phyloP scores from a whole-genome alignment of 2,113 vertebrate genomes.

The Salvator merianae region DNA sequence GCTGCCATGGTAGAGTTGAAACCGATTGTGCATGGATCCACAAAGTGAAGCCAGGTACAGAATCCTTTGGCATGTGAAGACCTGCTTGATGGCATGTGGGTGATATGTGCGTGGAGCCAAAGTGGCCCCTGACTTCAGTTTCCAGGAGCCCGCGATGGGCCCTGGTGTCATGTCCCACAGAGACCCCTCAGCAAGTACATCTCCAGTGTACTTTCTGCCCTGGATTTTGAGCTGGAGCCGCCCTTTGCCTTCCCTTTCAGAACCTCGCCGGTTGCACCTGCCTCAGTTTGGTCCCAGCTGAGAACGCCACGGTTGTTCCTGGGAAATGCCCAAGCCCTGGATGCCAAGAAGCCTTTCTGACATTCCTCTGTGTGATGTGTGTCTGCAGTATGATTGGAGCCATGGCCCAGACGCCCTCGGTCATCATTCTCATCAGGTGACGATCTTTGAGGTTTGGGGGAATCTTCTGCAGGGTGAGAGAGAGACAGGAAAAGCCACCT shows the following conservation, averaged over 20 bases:
- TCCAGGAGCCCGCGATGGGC: too few species aligned
- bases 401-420: constrained; percentile 96
- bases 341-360: constrained; percentile 94
- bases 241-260: constrained; percentile 70
- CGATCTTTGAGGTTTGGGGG: rapidly evolving
- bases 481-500: too few species aligned
- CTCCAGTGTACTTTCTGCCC: too few species aligned
- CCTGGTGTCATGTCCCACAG: too few species aligned
- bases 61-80: too few species aligned
- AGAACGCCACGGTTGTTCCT: constrained; percentile 81
- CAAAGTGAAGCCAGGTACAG: too few species aligned
- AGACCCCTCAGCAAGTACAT: too few species aligned
- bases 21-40: too few species aligned
- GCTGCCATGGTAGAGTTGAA: background rate
- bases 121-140: too few species aligned
- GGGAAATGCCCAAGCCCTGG: constrained; percentile 93
- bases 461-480: too few species aligned
- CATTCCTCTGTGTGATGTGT: constrained; percentile 96
- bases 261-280: constrained; percentile 90
- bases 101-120: too few species aligned
- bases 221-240: rapidly evolving
- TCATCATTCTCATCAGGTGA: constrained; percentile 98
- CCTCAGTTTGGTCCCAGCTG: constrained; percentile 74
- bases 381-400: constrained; percentile 96
- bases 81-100: too few species aligned